Evolutionary conservation across 2,888 invertebrate species (phyloP), one percentile per base, ranked within the genome.

Genomic region (Dryococelus australis): DNA sequence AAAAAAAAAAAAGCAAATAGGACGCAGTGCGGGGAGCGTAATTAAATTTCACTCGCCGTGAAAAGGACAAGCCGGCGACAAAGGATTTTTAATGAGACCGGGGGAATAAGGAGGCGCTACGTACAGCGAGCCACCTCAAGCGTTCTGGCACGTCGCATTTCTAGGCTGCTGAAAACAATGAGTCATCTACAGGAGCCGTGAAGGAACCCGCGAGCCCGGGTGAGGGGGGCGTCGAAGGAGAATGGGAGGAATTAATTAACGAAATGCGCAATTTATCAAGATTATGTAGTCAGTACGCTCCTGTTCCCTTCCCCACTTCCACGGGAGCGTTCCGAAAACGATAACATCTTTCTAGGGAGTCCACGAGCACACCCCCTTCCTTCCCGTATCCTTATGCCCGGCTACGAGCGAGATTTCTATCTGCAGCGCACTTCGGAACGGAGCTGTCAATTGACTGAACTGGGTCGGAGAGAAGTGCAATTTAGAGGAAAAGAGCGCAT

Each of bases 201-300:
- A 65, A 24, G 65, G 8, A 8, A 65, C 8, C 65, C 0, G 24
- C 10, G 16, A 20, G 13, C 24, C 2, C 65, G 65, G 24, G 65
- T 4, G 35, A 35, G 35, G 13, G 12, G 51, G n/a, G n/a, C n/a
- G n/a, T n/a, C 8, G 51, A 20, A 20, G 20, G 65, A 65, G n/a
- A 65, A 65, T 65, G 16, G 24, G 65, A 65, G 65, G 65, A 65
- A 65, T 65, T 65, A 65, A 65, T 65, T 65, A 65, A n/a, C 65
- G 65, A 8, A 65, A 65, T 65, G 65, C 65, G 65, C 65, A 65
- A 65, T 65, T 65, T 65, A 65, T 65, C 65, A 65, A 65, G 65
- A 65, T n/a, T 65, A 65, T 20, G 65, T n/a, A 65, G 65, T 65
- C 65, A 6, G 20, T 65, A 8, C 65, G 12, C n/a, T 24, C 8